Conservation (phyloP, 1,140 invertebrate species). For the Diachasma alloeum region DNA sequence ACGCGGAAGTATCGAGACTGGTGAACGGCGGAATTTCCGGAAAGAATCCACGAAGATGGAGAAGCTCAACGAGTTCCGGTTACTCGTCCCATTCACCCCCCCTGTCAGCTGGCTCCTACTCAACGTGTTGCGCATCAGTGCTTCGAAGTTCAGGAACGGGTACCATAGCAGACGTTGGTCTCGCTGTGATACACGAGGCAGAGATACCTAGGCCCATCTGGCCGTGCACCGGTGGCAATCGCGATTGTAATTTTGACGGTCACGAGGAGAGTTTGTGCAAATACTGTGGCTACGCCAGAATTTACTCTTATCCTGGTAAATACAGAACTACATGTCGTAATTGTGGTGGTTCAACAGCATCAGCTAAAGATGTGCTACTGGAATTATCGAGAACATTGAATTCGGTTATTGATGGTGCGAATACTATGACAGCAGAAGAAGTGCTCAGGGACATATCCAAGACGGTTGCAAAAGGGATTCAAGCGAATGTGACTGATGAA, state of each 20-base stretch:
- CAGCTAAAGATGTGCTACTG: conserved; percentile 52
- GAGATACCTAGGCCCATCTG: conserved; percentile 52
- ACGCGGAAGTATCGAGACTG: conserved; percentile 46
- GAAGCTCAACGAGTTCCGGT: conserved; percentile 51
- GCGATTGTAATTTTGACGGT: conserved; percentile 29
- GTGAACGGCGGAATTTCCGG: conserved; percentile 31
- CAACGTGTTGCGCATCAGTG: conserved; percentile 31
- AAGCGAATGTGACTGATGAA: conserved; percentile 43
- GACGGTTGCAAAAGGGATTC: conserved; percentile 54
- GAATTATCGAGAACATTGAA: conserved; percentile 61
- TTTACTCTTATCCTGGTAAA: not conserved
- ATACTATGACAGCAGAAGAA: conserved; percentile 53
- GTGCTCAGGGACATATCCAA: conserved; percentile 59
- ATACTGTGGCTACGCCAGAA: conserved; percentile 11
- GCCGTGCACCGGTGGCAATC: conserved; percentile 36
- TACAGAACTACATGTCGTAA: not conserved
- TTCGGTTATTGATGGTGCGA: conserved; percentile 59
- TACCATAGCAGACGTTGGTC: conserved; percentile 19
- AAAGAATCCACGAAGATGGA: conserved; percentile 47
- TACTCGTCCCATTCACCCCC: conserved; percentile 54
- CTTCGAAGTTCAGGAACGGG: conserved; percentile 14
- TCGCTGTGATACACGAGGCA: conserved; percentile 49
- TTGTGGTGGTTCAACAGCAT: not conserved
- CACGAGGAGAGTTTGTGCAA: conserved; percentile 36
- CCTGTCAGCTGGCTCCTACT: conserved; percentile 47